Percentiles rank a stretch among this genome's conserved stretches.
phyloP scores from a whole-genome alignment of 2,113 vertebrate species.

The Ctenodactylus gundi region DNA sequence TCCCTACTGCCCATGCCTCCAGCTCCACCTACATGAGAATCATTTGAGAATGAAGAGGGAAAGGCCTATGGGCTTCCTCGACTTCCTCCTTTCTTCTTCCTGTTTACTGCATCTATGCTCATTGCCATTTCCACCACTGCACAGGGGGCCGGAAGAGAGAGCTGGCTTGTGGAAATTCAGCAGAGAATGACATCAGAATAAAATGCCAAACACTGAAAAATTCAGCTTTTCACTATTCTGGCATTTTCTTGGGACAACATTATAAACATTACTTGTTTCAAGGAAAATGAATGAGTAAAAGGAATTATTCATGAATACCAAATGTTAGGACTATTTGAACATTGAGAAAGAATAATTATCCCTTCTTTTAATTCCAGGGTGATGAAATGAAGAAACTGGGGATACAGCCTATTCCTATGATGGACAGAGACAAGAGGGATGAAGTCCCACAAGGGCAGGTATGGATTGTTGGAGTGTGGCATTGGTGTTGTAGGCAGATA shows the following conservation, averaged over 20 bases:
- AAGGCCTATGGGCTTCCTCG: accelerated
- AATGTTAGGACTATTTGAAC: accelerated
- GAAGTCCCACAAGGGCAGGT: conserved; percentile 99
- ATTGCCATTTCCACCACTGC: accelerated
- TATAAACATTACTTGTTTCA: not conserved
- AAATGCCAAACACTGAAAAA: accelerated
- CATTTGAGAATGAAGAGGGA: not conserved
- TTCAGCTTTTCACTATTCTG: too few relatives aligned
- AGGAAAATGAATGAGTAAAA: not conserved
- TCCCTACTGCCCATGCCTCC: accelerated
- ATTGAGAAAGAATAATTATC: not conserved
- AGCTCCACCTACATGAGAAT: accelerated
- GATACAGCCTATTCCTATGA: conserved; percentile 97
- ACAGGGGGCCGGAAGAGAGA: accelerated
- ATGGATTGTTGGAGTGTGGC: not conserved
- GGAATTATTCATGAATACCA: accelerated
- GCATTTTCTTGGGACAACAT: not conserved
- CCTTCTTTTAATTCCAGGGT: conserved; percentile 83
- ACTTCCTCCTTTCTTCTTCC: accelerated
- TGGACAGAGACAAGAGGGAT: conserved; percentile 97
- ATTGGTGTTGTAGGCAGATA: accelerated
- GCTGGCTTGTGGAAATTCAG: too few relatives aligned
- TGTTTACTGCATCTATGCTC: not conserved
- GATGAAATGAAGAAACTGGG: conserved; percentile 99
- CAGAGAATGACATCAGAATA: not conserved